phyloP scores from a whole-genome alignment of 2,888 invertebrate species.

The Gortyna flavago region DNA sequence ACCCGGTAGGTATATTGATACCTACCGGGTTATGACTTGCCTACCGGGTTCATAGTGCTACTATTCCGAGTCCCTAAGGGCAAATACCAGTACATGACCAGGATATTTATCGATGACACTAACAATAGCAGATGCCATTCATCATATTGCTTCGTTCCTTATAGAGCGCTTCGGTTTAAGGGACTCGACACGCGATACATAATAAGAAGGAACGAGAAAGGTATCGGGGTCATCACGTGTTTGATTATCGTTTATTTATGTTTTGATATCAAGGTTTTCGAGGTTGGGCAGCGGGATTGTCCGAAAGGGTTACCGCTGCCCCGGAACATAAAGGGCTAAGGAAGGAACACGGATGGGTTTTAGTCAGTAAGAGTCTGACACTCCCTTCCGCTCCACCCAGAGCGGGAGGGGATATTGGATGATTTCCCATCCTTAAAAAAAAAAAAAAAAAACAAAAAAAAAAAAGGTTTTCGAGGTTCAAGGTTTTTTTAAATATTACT shows the following conservation, averaged over 20 bases:
- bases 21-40: too few relatives aligned
- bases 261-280: background rate
- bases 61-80: slow-evolving; percentile 40
- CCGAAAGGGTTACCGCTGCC: too few relatives aligned
- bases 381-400: too few relatives aligned
- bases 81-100: slow-evolving; percentile 33
- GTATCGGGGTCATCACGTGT: slow-evolving; percentile 29
- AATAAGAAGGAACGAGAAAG: slow-evolving; percentile 25
- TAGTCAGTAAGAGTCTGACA: too few relatives aligned
- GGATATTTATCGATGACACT: slow-evolving; percentile 32
- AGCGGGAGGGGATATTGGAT: too few relatives aligned
- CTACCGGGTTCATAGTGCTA: slow-evolving; percentile 19
- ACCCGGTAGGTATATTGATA: too few relatives aligned
- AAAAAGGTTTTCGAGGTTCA: background rate
- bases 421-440: too few relatives aligned
- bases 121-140: slow-evolving; percentile 49
- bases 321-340: too few relatives aligned
- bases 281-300: too few relatives aligned
- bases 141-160: slow-evolving; percentile 44
- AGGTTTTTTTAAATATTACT: background rate
- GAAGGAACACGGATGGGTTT: too few relatives aligned
- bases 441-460: too few relatives aligned
- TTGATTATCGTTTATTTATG: slow-evolving; percentile 6
- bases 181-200: slow-evolving; percentile 51
- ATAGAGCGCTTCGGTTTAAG: slow-evolving; percentile 43